Evolutionary conservation across 2,113 vertebrate species (phyloP).

Genomic region (Cranoglanis bouderius): DNA sequence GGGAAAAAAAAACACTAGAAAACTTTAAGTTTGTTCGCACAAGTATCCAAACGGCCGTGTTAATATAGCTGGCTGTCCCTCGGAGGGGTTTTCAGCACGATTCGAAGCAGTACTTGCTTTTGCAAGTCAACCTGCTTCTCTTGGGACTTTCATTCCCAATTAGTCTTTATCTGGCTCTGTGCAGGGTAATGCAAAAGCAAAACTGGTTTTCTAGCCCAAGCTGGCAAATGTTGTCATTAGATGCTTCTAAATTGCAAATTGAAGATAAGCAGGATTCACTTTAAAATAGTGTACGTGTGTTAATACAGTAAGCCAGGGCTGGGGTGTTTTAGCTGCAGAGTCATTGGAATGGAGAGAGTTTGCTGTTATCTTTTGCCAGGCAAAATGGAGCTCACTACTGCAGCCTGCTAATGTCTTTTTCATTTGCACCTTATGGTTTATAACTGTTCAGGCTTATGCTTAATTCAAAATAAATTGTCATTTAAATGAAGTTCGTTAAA

Average conservation of each 20-base stretch:
- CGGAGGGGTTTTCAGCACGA: slow-evolving; percentile 1
- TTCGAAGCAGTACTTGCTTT: slow-evolving; percentile 11
- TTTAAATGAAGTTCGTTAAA: background rate
- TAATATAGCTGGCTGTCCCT: background rate
- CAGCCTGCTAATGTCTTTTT: slow-evolving; percentile 43
- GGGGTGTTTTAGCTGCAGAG: slow-evolving; percentile 8
- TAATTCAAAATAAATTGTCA: slow-evolving; percentile 35
- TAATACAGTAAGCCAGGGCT: slow-evolving; percentile 34
- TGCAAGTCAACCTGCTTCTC: slow-evolving; percentile 36
- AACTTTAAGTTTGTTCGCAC: background rate
- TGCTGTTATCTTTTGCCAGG: slow-evolving; percentile 29
- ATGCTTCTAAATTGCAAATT: slow-evolving; percentile 42
- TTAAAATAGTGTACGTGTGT: slow-evolving; percentile 13
- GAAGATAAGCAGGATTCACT: slow-evolving; percentile 45
- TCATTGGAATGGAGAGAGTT: slow-evolving; percentile 20
- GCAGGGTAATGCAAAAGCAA: slow-evolving; percentile 45
- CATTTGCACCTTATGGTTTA: slow-evolving; percentile 39
- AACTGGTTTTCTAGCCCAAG: slow-evolving; percentile 40
- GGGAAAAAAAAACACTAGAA: background rate
- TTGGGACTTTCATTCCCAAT: slow-evolving; percentile 44
- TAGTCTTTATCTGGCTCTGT: slow-evolving; percentile 52
- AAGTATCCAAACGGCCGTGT: background rate
- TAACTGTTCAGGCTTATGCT: slow-evolving; percentile 25
- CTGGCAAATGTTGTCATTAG: slow-evolving; percentile 48
- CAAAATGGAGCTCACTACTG: slow-evolving; percentile 20